These are phyloP conservation scores for Porphyrio hochstetteri DNA, from an alignment of 2,113 vertebrate species.

Conservation along the genomic window DNA sequence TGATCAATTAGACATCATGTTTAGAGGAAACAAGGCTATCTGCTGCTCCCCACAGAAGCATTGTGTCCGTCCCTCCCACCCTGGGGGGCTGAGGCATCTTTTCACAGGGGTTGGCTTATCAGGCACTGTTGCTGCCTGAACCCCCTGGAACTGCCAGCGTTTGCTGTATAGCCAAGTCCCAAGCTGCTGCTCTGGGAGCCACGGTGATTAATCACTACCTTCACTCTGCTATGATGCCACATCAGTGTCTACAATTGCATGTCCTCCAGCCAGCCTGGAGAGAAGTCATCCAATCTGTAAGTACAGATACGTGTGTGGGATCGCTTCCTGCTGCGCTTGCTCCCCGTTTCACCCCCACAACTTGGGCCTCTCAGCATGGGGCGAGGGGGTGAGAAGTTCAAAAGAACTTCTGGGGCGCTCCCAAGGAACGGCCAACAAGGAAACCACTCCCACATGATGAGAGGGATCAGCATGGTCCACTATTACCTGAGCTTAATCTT, in stretches of 20 bases:
- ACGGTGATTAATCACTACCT: constrained; percentile 23
- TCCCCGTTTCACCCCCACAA: not conserved
- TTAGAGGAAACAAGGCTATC: not conserved
- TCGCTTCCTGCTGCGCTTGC: not conserved
- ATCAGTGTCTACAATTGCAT: not conserved
- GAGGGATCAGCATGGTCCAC: not conserved
- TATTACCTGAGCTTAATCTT: not conserved
- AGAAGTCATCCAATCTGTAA: constrained; percentile 14
- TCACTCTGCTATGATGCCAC: constrained; percentile 21
- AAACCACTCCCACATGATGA: not conserved
- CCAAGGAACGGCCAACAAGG: not conserved
- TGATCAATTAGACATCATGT: not conserved
- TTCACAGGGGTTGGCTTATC: not conserved
- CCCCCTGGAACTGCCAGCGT: not conserved
- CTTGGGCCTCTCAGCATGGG: not conserved
- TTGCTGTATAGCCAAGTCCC: constrained; percentile 13
- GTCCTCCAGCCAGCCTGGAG: constrained; percentile 9
- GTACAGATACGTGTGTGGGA: not conserved
- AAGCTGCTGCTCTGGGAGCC: not conserved
- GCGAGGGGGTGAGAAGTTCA: not conserved
- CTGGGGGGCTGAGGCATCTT: not conserved
- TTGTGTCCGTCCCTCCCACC: not conserved
- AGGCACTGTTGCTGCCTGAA: not conserved
- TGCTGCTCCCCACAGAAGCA: not conserved
- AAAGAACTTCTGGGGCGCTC: constrained; percentile 7